Percentiles rank a stretch among this genome's conserved stretches.
These are phyloP conservation scores for Melitaea cinxia DNA, from an alignment of 1,140 invertebrate species.

Conservation along the genomic window DNA sequence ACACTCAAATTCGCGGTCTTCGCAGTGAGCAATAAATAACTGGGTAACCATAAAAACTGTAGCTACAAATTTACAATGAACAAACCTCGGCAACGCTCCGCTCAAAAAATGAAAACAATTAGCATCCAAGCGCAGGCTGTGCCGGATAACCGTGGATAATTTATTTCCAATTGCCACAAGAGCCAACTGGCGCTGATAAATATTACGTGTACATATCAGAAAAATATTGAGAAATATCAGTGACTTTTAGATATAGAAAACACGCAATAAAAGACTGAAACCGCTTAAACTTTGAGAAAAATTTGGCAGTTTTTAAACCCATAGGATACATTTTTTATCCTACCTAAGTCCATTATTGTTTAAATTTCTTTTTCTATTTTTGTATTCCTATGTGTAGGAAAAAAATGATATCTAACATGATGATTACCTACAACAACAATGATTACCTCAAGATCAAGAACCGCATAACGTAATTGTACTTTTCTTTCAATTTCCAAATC, in stretches of 20 bases:
- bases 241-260: not conserved
- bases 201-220: slow-evolving; percentile 37
- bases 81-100: slow-evolving; percentile 47
- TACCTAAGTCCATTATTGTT: too few relatives aligned
- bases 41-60: slow-evolving; percentile 50
- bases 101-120: slow-evolving; percentile 67
- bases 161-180: slow-evolving; percentile 61
- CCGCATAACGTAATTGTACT: too few relatives aligned
- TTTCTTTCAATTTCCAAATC: too few relatives aligned
- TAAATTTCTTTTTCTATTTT: too few relatives aligned
- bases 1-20: slow-evolving; percentile 49
- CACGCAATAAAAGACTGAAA: not conserved
- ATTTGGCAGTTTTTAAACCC: not conserved
- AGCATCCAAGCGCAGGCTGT: slow-evolving; percentile 48
- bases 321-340: too few relatives aligned
- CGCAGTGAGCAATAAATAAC: slow-evolving; percentile 55
- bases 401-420: too few relatives aligned
- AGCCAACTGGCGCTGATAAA: slow-evolving; percentile 31
- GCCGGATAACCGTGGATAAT: slow-evolving; percentile 58
- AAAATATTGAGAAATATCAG: not conserved
- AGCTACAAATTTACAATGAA: slow-evolving; percentile 50
- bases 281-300: not conserved
- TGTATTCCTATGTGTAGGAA: too few relatives aligned
- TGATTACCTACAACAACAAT: too few relatives aligned
- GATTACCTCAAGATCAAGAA: too few relatives aligned